Base-by-base conservation (phyloP, 2,797 vertebrate genomes). In the Anableps anableps region DNA sequence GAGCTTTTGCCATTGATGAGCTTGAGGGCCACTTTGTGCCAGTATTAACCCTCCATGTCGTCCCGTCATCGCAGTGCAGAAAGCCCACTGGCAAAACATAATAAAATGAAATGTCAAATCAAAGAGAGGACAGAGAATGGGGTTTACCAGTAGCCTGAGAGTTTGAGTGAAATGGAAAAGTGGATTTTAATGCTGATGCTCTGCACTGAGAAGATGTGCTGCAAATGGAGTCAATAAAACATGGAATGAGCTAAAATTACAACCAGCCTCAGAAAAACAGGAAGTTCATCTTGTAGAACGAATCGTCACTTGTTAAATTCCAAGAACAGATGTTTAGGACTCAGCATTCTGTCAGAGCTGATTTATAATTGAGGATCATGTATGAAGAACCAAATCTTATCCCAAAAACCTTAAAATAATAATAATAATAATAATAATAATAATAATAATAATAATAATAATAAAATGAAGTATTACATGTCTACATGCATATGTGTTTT, bases 81-180 rank as follows among this genome's bases (percentile, higher is more conserved):
- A 5, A 85, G 81, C 83, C 91, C 90, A 77, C 71, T 88, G 92
- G 91, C 84, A 64, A 86, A 80, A 83, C 91, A 93, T 89, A 92
- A 94, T 91, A 89, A 93, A 94, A 94, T 88, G 83, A 93, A 93
- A 93, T 92, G 93, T 95, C 92, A 94, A 93, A 93, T 93, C 89
- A 94, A 88, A 94, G 85, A 90, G 74, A 89, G 91, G 83, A 93
- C 90, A 86, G 89, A 89, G 81, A 91, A 91, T 86, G 88, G 86
- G 88, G 86, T 88, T 88, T 82, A 93, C 88, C 89, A 84, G 80
- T 80, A 89, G 91, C 88, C 88, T 86, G 83, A 85, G 31, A 80
- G 81, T 85, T 91, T 84, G 82, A 92, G 84, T 82, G 86, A 88
- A 90, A 89, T 89, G 81, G 87, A 83, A 90, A 91, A 91, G 88